phyloP scores from a whole-genome alignment of 2,888 invertebrate species.

The Drosophila phalerata region DNA sequence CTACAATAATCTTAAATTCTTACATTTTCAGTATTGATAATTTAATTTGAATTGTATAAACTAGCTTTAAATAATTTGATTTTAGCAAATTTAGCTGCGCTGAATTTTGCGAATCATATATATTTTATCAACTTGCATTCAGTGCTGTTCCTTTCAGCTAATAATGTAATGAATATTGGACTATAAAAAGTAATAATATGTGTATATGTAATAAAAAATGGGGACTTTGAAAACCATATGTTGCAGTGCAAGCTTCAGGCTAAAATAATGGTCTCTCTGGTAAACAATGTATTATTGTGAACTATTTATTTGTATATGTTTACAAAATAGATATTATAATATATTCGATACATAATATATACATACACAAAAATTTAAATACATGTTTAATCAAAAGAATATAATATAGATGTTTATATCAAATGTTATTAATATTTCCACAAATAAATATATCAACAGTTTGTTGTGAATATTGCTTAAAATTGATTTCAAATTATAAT shows the following conservation, averaged over 20 bases:
- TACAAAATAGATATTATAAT: not conserved
- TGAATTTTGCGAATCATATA: not conserved
- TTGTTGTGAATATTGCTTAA: not conserved
- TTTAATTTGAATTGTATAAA: conserved; percentile 1
- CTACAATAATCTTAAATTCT: not conserved
- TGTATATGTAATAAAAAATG: not conserved
- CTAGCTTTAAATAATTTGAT: not conserved
- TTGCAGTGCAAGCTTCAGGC: not conserved
- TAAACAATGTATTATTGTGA: not conserved
- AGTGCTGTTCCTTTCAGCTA: not conserved
- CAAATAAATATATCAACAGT: not conserved
- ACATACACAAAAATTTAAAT: not conserved
- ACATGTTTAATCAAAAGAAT: not conserved
- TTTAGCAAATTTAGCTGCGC: conserved; percentile 5
- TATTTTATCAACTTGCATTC: not conserved
- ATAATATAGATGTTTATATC: not conserved
- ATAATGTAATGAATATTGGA: not conserved
- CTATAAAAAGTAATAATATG: not conserved
- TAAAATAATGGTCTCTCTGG: not conserved
- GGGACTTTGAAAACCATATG: not conserved
- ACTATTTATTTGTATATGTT: not conserved
- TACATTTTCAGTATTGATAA: conserved; percentile 45
- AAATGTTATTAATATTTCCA: not conserved
- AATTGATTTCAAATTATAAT: not conserved
- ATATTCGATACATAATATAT: not conserved